Conservation (phyloP, 1,140 invertebrate species). For the Meloidogyne chitwoodi region DNA sequence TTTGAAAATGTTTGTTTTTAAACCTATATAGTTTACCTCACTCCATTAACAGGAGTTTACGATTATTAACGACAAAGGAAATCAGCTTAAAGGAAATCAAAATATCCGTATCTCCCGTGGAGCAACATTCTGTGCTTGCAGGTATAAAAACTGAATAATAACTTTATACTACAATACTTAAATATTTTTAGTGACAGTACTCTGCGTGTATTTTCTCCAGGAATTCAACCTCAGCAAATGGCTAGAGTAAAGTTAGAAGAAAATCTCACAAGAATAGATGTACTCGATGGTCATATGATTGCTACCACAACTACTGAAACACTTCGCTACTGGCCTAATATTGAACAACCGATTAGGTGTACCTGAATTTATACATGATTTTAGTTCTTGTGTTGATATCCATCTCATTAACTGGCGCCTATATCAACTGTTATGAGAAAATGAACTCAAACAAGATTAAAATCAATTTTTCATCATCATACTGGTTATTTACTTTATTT, state of each 20-base stretch:
- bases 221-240: constrained; percentile 7
- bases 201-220: constrained; percentile 5
- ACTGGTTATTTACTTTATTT: no score
- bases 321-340: neutral
- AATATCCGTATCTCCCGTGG: constrained; percentile 2
- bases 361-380: neutral
- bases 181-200: constrained; percentile 8
- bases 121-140: constrained; percentile 10
- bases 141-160: neutral
- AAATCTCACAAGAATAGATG: constrained; percentile 14
- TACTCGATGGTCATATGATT: neutral
- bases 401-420: no score
- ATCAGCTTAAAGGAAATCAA: neutral
- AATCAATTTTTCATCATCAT: no score
- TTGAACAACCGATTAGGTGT: neutral
- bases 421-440: no score
- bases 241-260: neutral
- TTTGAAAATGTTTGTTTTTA: neutral
- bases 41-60: constrained; percentile 12
- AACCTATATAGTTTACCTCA: neutral
- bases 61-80: neutral
- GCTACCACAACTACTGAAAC: neutral
- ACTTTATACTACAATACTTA: neutral
- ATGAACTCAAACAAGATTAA: no score
- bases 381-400: no score